These are phyloP conservation scores for Apodemia duryi DNA, from an alignment of 2,888 invertebrate genomes.

Conservation along the genomic window DNA sequence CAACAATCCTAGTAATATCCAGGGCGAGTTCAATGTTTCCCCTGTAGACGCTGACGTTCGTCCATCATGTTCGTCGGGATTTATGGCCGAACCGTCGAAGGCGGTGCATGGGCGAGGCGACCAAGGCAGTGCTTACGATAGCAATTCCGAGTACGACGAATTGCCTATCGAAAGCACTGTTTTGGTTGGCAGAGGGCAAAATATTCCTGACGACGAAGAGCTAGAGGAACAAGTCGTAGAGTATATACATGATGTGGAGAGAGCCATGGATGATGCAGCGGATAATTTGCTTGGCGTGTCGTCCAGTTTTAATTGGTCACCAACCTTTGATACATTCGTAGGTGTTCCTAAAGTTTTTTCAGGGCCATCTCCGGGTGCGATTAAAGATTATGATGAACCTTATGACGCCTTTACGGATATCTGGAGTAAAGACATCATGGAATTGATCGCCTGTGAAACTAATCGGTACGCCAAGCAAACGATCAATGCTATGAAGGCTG, in stretches of 20 bases:
- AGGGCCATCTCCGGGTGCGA: neutral
- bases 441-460: neutral
- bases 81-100: neutral
- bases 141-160: conserved; percentile 5
- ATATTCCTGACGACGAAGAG: conserved; percentile 8
- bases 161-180: neutral
- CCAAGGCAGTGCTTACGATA: conserved; percentile 15
- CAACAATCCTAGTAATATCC: conserved; percentile 2
- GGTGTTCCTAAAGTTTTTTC: conserved; percentile 3
- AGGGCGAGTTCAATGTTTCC: neutral
- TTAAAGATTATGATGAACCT: neutral
- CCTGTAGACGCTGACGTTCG: neutral
- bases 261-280: conserved; percentile 1
- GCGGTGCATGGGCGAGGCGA: neutral
- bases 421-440: conserved; percentile 6
- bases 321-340: neutral
- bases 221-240: neutral
- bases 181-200: neutral
- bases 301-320: conserved; percentile 3
- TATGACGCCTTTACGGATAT: conserved; percentile 4
- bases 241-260: neutral
- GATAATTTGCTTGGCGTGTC: conserved; percentile 1
- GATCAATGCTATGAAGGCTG: conserved; percentile 5
- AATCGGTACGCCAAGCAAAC: neutral
- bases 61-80: conserved; percentile 6